Evolutionary conservation across 2,113 vertebrate genomes (phyloP), one percentile per base, ranked within the genome.

Genomic region (Muntiacus reevesi): DNA sequence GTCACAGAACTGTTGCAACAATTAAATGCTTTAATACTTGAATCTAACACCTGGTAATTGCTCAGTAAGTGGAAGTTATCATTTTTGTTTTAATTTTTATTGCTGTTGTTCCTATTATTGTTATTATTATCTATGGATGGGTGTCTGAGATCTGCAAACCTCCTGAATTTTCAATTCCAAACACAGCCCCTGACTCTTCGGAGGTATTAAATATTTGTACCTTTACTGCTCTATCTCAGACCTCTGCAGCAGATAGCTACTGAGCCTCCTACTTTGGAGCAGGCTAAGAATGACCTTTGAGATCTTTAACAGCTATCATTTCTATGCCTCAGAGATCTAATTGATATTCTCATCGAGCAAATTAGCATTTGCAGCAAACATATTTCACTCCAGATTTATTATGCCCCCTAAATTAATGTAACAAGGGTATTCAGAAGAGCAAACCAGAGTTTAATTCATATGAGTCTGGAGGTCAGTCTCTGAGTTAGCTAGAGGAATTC

Each of bases 361-460:
- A 98, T 98, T 98, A 98, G 96, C 94, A 97, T 97, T 97, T 98
- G 8, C 27, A 50, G 97, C 97, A 97, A 97, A 97, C 8, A 60
- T 6, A 36, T 93, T 96, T 96, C 81, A 95, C 97, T 97, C 90
- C 60, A 92, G 95, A 94, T 95, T 98, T 91, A 62, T 97, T 86
- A 97, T 12, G 25, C 87, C 97, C 59, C 28, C 33, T 92, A 97
- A 93, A 16, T 81, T 78, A 59, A 82, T 89, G 30, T 87, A 86
- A 90, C 96, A 62, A 87, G 93, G 90, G 76, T 98, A 91, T 96
- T 40, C 0, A 47, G 91, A 83, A 95, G 79, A 97, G 81, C 93
- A 95, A 93, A 90, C 62, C 64, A 62, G 64, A 82, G 59, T 93
- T 96, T 92, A 82, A 97, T 90, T 86, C 90, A 25, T 36, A 14